Evolutionary conservation across 2,888 invertebrate species (phyloP).

Genomic region (Strigamia transsilvanica): DNA sequence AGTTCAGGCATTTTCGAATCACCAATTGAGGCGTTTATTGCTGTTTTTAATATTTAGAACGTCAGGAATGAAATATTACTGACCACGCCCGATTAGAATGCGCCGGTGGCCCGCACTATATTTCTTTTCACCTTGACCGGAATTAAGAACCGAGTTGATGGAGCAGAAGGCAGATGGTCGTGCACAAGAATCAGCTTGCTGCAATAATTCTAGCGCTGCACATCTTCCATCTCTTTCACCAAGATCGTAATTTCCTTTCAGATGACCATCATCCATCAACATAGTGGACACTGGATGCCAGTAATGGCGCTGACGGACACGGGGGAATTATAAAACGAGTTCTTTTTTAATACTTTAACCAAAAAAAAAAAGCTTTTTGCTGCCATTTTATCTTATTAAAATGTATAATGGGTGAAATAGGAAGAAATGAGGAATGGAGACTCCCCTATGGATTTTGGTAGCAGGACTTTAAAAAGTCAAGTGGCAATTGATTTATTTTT

Average conservation of each 20-base stretch:
- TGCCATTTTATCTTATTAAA: constrained; percentile 4
- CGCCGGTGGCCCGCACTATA: background rate
- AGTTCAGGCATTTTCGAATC: no score
- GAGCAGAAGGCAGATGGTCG: constrained; percentile 16
- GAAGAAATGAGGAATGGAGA: background rate
- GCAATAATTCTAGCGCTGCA: constrained; percentile 23
- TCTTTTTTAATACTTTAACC: no score
- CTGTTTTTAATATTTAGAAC: background rate
- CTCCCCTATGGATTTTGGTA: background rate
- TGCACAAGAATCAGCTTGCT: constrained; percentile 23
- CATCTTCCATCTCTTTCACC: constrained; percentile 23
- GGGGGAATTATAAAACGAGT: constrained; percentile 15
- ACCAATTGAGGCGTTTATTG: no score
- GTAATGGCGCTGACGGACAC: background rate
- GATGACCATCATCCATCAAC: constrained; percentile 33
- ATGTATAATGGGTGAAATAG: constrained; percentile 8
- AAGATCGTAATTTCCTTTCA: constrained; percentile 39
- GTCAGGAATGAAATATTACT: background rate
- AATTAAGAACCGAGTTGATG: constrained; percentile 20
- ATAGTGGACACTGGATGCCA: constrained; percentile 34
- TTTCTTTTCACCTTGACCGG: constrained; percentile 36
- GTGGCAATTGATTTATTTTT: constrained; percentile 48
- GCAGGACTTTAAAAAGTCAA: constrained; percentile 34
- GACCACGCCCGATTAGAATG: background rate
- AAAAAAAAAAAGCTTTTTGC: background rate